Evolutionary conservation across 2,888 invertebrate species (phyloP).

Genomic region (Amiota mariae): DNA sequence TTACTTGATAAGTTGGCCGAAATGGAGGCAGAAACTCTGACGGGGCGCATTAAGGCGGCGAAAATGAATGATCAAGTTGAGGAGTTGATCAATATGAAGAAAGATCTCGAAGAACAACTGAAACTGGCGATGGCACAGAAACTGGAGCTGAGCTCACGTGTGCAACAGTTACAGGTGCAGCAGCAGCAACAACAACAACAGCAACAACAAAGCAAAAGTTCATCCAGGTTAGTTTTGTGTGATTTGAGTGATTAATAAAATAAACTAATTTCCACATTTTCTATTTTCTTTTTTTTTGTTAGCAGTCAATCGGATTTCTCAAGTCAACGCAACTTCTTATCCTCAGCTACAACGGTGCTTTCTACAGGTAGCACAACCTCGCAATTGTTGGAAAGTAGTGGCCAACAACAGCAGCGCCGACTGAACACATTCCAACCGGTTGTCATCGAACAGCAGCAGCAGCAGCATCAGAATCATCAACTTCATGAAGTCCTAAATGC

Average conservation of each 20-base stretch:
- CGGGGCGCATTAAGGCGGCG: constrained; percentile 79
- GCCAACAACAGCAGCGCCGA: constrained; percentile 39
- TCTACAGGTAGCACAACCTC: constrained; percentile 60
- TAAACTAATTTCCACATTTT: too few species aligned
- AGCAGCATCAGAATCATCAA: constrained; percentile 42
- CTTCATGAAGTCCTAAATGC: constrained; percentile 61
- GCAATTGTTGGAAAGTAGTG: constrained; percentile 30
- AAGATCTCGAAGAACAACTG: constrained; percentile 78
- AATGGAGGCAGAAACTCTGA: constrained; percentile 83
- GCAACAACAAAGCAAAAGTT: constrained; percentile 68
- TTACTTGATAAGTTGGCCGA: constrained; percentile 83
- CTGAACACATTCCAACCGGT: constrained; percentile 65
- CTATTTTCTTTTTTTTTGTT: too few species aligned
- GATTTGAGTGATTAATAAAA: too few species aligned
- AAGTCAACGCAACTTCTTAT: constrained; percentile 69
- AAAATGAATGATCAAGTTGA: constrained; percentile 80
- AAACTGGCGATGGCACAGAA: constrained; percentile 76
- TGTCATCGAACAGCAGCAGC: constrained; percentile 56
- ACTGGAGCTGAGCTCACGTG: constrained; percentile 76
- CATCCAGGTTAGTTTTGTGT: constrained; percentile 67
- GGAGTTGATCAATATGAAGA: constrained; percentile 76
- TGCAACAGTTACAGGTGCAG: constrained; percentile 75
- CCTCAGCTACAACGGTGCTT: constrained; percentile 69
- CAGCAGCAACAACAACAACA: constrained; percentile 54
- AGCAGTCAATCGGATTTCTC: constrained; percentile 69